Evolutionary conservation across 1,140 invertebrate species (phyloP).

Genomic region (Heterodera schachtii): DNA sequence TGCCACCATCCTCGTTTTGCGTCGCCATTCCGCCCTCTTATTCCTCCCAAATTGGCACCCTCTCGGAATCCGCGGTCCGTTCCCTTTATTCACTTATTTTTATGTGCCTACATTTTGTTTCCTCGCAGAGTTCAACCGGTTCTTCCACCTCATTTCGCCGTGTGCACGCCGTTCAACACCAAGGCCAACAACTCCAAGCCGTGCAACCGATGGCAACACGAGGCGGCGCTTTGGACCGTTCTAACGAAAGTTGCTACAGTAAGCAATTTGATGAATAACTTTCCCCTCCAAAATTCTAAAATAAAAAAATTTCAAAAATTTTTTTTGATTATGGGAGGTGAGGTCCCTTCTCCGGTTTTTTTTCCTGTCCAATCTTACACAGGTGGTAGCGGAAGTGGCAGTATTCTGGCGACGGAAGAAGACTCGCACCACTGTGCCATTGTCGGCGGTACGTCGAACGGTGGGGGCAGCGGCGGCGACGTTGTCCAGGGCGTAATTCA

Average conservation of each 20-base stretch:
- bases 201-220: neutral
- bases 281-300: neutral
- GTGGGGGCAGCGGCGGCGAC: slow-evolving; percentile 19
- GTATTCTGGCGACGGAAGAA: too few relatives aligned
- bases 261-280: too few relatives aligned
- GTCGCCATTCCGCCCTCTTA: neutral
- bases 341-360: too few relatives aligned
- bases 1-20: neutral
- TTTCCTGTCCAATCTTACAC: too few relatives aligned
- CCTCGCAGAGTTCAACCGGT: neutral
- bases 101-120: neutral
- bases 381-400: too few relatives aligned
- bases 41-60: neutral
- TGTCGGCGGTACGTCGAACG: neutral
- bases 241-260: neutral
- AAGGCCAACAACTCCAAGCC: too few relatives aligned
- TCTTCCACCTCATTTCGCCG: neutral
- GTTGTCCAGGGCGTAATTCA: slow-evolving; percentile 29
- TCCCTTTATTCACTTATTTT: too few relatives aligned
- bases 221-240: neutral
- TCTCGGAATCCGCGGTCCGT: neutral
- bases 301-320: too few relatives aligned
- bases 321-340: too few relatives aligned
- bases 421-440: neutral
- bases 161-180: neutral